Conservation (phyloP, 2,113 vertebrate species). For the Brachypodius melanocephalos region DNA sequence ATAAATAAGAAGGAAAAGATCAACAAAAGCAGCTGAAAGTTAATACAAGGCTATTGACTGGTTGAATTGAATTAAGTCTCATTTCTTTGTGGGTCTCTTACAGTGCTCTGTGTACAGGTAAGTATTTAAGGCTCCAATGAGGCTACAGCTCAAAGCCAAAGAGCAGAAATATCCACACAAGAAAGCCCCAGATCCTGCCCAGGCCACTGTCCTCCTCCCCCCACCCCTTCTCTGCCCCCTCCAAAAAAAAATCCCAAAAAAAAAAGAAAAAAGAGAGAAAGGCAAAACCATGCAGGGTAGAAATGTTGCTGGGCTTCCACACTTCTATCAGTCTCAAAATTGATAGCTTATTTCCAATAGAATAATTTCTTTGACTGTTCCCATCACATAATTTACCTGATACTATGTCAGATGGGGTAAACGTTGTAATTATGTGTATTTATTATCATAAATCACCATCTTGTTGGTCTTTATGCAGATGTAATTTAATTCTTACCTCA, state of each 20-base stretch:
- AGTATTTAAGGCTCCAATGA: conserved; percentile 6
- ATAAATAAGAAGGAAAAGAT: conserved; percentile 59
- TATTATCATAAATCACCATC: not conserved
- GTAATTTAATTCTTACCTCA: not conserved
- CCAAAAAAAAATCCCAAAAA: not conserved
- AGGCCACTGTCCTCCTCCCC: fast-evolving
- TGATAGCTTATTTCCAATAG: not conserved
- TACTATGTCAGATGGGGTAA: not conserved
- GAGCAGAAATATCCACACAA: not conserved
- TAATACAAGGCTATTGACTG: conserved; percentile 21
- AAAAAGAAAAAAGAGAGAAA: not conserved
- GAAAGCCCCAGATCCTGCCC: not conserved
- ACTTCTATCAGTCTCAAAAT: not conserved
- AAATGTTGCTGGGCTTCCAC: not conserved
- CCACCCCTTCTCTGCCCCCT: fast-evolving
- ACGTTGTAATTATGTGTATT: not conserved
- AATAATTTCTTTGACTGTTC: not conserved
- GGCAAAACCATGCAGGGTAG: not conserved
- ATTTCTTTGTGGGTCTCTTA: not conserved
- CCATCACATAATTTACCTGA: not conserved
- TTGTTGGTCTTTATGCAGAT: not conserved
- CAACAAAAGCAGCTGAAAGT: conserved; percentile 45
- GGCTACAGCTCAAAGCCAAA: not conserved
- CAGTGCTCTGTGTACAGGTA: not conserved
- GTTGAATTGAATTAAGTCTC: conserved; percentile 48